These are phyloP conservation scores for Nothobranchius furzeri DNA, from an alignment of 2,113 vertebrate genomes.

Conservation along the genomic window DNA sequence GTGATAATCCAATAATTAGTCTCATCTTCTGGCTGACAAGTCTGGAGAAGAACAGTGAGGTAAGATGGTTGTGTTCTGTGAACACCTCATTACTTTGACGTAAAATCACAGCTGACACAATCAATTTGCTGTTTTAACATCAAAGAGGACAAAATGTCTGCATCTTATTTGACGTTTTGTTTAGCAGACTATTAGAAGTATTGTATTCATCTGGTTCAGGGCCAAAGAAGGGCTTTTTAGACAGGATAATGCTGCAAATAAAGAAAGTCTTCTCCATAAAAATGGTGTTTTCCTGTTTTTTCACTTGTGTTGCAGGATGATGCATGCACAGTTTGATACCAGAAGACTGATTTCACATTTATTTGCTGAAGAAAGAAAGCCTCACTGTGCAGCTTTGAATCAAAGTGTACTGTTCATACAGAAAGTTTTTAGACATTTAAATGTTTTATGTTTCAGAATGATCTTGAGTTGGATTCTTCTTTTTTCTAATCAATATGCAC, in stretches of 20 bases:
- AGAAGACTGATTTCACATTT: constrained; percentile 5
- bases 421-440: not conserved
- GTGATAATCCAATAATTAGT: constrained; percentile 43
- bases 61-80: constrained; percentile 10
- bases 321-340: not conserved
- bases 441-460: not conserved
- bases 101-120: constrained; percentile 15
- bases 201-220: not conserved
- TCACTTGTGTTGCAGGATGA: constrained; percentile 3
- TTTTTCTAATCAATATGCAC: not conserved
- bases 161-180: constrained; percentile 2
- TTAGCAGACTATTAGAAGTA: not conserved
- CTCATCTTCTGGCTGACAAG: constrained; percentile 24
- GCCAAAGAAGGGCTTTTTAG: not conserved
- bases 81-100: constrained; percentile 31
- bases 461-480: not conserved
- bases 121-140: constrained; percentile 8
- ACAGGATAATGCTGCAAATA: not conserved
- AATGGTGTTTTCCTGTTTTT: not conserved
- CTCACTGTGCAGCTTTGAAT: not conserved
- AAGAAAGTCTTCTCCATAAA: not conserved
- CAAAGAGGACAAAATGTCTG: not conserved
- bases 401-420: not conserved
- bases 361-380: not conserved
- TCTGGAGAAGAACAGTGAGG: constrained; percentile 19